phyloP scores from a whole-genome alignment of 1,140 invertebrate species.

The Heliothis subflexa region DNA sequence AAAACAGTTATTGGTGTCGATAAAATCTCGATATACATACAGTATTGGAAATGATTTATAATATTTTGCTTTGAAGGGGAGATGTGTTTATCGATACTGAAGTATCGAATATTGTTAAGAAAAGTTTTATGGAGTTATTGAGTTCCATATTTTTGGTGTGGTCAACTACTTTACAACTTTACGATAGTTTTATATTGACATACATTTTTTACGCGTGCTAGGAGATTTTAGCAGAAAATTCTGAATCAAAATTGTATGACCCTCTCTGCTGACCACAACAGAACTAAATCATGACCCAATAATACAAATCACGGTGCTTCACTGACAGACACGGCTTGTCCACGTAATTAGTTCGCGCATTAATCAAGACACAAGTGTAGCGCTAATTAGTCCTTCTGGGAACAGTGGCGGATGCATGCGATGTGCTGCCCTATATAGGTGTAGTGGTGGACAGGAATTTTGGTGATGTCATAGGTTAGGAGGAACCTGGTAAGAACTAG shows the following conservation, averaged over 20 bases:
- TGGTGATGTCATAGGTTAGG: neutral
- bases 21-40: constrained; percentile 74
- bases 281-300: constrained; percentile 29
- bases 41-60: constrained; percentile 67
- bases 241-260: neutral
- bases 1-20: constrained; percentile 69
- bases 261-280: neutral
- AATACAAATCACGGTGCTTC: constrained; percentile 39
- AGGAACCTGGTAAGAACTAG: neutral
- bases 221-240: neutral
- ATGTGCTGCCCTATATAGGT: constrained; percentile 13
- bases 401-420: constrained; percentile 33
- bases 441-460: neutral
- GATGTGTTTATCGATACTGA: constrained; percentile 60
- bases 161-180: neutral
- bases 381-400: constrained; percentile 46
- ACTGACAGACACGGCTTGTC: constrained; percentile 31
- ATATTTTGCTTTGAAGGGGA: constrained; percentile 68
- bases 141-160: neutral
- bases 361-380: constrained; percentile 47
- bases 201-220: no score
- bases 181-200: no score
- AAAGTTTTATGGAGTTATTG: constrained; percentile 41
- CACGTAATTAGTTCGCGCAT: constrained; percentile 52
- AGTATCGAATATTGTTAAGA: constrained; percentile 47